A percentile compares a stretch with the other conserved stretches of the same genome.
Conservation (phyloP, 2,797 vertebrate genomes). For the Phrynocephalus vlangalii region DNA sequence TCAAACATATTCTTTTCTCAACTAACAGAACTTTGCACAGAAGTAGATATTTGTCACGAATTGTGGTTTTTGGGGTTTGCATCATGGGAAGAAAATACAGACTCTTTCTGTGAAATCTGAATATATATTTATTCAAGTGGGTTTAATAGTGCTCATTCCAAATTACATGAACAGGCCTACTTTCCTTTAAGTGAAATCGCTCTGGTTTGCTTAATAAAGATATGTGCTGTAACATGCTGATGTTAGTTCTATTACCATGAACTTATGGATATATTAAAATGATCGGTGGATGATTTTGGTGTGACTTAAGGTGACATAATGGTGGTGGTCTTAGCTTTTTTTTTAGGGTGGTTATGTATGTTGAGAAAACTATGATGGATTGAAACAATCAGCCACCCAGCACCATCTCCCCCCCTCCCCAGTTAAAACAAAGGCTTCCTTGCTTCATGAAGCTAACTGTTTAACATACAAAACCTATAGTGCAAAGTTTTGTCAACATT, state of each 20-base stretch:
- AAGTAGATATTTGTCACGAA: not conserved
- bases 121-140: not conserved
- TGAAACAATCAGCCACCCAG: not conserved
- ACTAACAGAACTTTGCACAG: not conserved
- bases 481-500: not conserved
- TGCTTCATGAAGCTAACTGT: not conserved
- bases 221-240: not conserved
- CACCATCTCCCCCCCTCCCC: rapidly evolving
- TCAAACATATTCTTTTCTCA: not conserved
- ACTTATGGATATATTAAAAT: conserved; percentile 36
- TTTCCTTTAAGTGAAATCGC: not conserved
- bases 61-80: not conserved
- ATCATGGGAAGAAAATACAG: not conserved
- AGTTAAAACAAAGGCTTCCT: conserved; percentile 4
- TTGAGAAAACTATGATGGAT: conserved; percentile 18
- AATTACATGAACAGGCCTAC: not conserved
- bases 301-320: conserved; percentile 44
- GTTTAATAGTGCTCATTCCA: not conserved
- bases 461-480: not conserved
- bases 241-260: conserved; percentile 15
- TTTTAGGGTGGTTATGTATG: conserved; percentile 37
- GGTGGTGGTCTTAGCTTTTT: conserved; percentile 38
- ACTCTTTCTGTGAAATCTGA: not conserved
- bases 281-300: not conserved
- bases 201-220: not conserved